These are phyloP conservation scores for Clivina fossor DNA, from an alignment of 2,888 invertebrate species.

Conservation along the genomic window DNA sequence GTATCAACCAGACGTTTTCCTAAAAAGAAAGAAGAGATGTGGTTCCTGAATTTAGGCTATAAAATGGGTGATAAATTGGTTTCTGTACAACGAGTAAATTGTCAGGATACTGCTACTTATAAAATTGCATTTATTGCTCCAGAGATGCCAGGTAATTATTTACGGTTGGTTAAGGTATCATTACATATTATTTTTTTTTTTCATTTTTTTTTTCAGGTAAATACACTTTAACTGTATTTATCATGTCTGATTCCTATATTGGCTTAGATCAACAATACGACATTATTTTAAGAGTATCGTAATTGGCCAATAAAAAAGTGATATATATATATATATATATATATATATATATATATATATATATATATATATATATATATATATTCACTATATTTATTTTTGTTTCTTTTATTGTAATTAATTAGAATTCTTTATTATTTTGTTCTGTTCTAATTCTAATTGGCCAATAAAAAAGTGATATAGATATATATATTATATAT, in stretches of 20 bases:
- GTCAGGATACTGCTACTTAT: slow-evolving; percentile 55
- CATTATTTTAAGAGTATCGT: slow-evolving; percentile 15
- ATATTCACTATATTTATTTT: no score
- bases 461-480: no score
- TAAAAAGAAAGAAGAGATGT: slow-evolving; percentile 93
- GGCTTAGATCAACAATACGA: slow-evolving; percentile 88
- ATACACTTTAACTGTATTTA: slow-evolving; percentile 75
- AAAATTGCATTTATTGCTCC: slow-evolving; percentile 67
- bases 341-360: no score
- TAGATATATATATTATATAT: no score
- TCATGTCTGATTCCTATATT: slow-evolving; percentile 91
- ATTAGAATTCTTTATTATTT: no score
- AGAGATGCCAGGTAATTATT: slow-evolving; percentile 52
- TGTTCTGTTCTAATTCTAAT: no score
- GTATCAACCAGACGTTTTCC: slow-evolving; percentile 85
- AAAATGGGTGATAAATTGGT: slow-evolving; percentile 70
- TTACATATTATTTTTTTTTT: no score
- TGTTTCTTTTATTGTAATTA: no score
- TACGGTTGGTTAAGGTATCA: slow-evolving; percentile 9
- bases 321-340: no score
- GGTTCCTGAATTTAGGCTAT: slow-evolving; percentile 87
- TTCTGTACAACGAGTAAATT: slow-evolving; percentile 75
- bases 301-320: no score
- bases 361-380: no score
- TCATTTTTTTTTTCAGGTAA: slow-evolving; percentile 61